A percentile compares a stretch with the other conserved stretches of the same genome.
Conservation (phyloP, 2,113 vertebrate genomes). For the Tor tambroides region DNA sequence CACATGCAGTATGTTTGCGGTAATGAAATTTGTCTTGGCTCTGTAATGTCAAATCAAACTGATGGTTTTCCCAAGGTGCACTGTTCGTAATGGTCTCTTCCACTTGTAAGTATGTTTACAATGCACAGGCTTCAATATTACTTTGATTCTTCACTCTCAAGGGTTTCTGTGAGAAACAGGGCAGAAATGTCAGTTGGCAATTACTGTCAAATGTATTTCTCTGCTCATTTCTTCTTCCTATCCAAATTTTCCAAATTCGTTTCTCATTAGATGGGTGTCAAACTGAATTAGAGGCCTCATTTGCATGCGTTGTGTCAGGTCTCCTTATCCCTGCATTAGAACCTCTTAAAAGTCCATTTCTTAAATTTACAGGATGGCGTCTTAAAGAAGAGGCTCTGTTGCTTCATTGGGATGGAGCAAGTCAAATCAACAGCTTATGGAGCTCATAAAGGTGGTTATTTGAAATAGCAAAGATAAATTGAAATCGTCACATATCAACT, state of each 20-base stretch:
- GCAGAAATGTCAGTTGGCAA: conserved; percentile 64
- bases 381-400: neutral
- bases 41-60: neutral
- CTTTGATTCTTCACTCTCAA: conserved; percentile 49
- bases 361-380: conserved; percentile 1
- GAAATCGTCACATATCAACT: conserved; percentile 32
- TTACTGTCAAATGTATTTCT: conserved; percentile 71
- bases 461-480: conserved; percentile 32
- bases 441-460: conserved; percentile 42
- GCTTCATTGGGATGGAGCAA: conserved; percentile 33
- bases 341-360: neutral
- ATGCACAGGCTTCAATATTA: conserved; percentile 4
- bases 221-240: conserved; percentile 65
- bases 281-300: conserved; percentile 70
- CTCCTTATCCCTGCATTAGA: conserved; percentile 46
- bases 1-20: neutral
- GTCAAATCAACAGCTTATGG: conserved; percentile 21
- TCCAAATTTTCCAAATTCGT: conserved; percentile 68
- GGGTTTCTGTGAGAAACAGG: conserved; percentile 58
- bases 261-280: conserved; percentile 74
- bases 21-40: neutral
- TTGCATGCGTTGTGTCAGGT: conserved; percentile 58
- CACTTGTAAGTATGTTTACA: neutral
- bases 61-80: neutral
- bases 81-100: neutral